phyloP scores from a whole-genome alignment of 2,113 vertebrate species.

The Phylloscopus whistleri region DNA sequence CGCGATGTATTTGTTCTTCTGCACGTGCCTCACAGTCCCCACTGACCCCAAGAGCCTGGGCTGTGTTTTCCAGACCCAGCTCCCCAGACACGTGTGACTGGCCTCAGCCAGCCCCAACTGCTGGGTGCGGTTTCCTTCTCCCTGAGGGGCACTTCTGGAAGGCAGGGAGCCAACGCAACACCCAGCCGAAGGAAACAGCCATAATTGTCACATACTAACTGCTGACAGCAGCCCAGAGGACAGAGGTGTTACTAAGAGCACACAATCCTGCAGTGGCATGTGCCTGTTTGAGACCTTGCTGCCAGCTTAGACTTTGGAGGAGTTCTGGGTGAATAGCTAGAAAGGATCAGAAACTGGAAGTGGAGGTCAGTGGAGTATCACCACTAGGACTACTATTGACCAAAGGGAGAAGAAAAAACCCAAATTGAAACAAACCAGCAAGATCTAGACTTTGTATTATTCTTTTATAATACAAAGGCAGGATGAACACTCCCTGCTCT shows the following conservation, averaged over 20 bases:
- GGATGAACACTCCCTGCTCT: neutral
- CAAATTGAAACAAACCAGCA: neutral
- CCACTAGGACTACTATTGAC: neutral
- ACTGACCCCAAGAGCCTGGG: neutral
- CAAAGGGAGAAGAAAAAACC: neutral
- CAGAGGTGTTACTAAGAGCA: neutral
- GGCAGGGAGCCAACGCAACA: rapidly evolving
- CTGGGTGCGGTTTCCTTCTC: neutral
- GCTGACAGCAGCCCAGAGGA: neutral
- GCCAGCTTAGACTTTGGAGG: neutral
- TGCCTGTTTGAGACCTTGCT: neutral
- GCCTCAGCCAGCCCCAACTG: neutral
- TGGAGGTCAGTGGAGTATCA: neutral
- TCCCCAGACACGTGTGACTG: neutral
- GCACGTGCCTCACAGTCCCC: rapidly evolving
- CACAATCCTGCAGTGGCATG: rapidly evolving
- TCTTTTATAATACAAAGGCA: neutral
- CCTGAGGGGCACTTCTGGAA: neutral
- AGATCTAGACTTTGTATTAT: neutral
- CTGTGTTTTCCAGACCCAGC: neutral
- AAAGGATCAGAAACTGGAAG: neutral
- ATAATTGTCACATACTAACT: neutral
- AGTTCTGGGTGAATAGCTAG: neutral
- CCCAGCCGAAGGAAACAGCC: neutral
- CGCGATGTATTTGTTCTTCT: neutral